Percentiles rank a stretch among this genome's conserved stretches.
phyloP scores from a whole-genome alignment of 2,888 invertebrate genomes.

The Protula sp. region DNA sequence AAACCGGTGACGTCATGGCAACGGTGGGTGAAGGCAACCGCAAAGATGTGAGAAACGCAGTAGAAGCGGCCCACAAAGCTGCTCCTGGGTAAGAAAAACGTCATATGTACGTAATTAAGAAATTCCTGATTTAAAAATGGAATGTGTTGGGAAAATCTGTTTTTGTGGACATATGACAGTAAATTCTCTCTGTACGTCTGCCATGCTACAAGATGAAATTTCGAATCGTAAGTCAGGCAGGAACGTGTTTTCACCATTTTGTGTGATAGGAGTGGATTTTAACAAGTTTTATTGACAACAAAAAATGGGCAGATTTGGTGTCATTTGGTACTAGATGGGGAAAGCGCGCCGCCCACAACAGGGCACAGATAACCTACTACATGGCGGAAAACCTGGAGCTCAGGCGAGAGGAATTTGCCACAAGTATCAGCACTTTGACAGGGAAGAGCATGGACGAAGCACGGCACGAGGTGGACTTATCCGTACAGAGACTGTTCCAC shows the following conservation, averaged over 20 bases:
- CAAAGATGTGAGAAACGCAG: constrained; percentile 56
- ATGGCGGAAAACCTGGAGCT: constrained; percentile 54
- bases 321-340: constrained; percentile 42
- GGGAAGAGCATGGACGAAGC: constrained; percentile 33
- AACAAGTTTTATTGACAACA: no score
- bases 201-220: no score
- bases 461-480: constrained; percentile 40
- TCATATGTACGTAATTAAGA: no score
- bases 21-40: constrained; percentile 52
- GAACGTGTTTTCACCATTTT: no score
- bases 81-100: constrained; percentile 51
- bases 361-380: constrained; percentile 55
- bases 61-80: constrained; percentile 57
- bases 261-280: no score
- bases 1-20: constrained; percentile 41
- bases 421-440: constrained; percentile 40
- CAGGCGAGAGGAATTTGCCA: constrained; percentile 43
- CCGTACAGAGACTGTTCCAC: constrained; percentile 52
- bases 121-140: no score
- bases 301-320: no score
- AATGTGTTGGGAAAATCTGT: no score
- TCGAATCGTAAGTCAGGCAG: no score
- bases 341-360: constrained; percentile 51
- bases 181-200: no score
- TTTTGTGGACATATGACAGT: no score